A percentile compares a stretch with the other conserved stretches of the same genome.
Conservation (phyloP, 2,888 invertebrate species). For the Geotrupes spiniger region DNA sequence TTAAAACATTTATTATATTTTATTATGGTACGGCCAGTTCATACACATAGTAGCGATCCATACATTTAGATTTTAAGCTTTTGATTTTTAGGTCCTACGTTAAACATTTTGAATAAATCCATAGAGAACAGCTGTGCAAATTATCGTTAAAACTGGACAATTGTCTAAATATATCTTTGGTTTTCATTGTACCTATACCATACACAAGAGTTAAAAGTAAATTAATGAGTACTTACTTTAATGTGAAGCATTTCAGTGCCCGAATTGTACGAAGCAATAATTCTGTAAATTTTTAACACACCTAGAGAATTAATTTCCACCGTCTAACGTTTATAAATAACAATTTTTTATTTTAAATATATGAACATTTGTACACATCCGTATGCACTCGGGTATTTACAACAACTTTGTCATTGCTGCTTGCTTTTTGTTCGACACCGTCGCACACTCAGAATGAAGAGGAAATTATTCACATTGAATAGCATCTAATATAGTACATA, state of each 20-base stretch:
- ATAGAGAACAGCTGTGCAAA: conserved; percentile 19
- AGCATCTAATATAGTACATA: conserved; percentile 5
- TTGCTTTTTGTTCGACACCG: background rate
- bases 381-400: conserved; percentile 32
- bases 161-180: background rate
- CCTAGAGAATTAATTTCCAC: background rate
- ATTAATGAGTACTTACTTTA: conserved; percentile 13
- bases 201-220: background rate
- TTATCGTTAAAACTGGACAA: conserved; percentile 9
- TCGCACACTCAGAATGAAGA: background rate
- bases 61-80: conserved; percentile 9
- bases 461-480: background rate
- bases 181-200: background rate
- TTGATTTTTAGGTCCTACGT: conserved; percentile 2
- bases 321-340: conserved; percentile 36
- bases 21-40: conserved; percentile 30
- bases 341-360: conserved; percentile 40
- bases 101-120: background rate
- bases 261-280: conserved; percentile 19
- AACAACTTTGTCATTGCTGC: conserved; percentile 8
- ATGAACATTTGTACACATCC: conserved; percentile 44
- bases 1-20: conserved; percentile 25
- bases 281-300: conserved; percentile 13
- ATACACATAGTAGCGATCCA: conserved; percentile 20
- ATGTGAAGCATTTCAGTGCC: conserved; percentile 43